Percentiles rank a stretch among this genome's conserved stretches.
Conservation (phyloP, 2,888 invertebrate genomes). For the Alentia gelatinosa region DNA sequence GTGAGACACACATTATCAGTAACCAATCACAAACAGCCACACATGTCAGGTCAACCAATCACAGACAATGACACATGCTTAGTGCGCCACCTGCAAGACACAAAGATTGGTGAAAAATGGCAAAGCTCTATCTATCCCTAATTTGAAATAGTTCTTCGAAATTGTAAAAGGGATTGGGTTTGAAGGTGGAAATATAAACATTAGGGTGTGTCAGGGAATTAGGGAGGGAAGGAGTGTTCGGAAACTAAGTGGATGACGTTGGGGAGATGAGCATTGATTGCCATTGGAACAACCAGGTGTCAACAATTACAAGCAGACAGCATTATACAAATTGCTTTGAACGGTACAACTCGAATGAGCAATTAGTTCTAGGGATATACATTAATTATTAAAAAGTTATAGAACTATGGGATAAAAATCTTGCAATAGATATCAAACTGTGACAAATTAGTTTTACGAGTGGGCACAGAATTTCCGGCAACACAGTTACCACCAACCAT, state of each 20-base stretch:
- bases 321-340: not conserved
- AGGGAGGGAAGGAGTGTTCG: not conserved
- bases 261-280: not conserved
- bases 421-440: not conserved
- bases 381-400: not conserved
- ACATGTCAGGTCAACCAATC: constrained; percentile 35
- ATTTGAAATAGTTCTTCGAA: not conserved
- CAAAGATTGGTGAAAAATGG: not conserved
- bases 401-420: not conserved
- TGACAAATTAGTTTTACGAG: constrained; percentile 31
- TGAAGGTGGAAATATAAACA: not conserved
- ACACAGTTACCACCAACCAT: constrained; percentile 27
- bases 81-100: not conserved
- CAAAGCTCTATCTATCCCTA: not conserved
- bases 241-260: not conserved
- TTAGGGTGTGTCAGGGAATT: not conserved
- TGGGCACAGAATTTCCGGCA: not conserved
- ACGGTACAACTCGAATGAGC: not conserved
- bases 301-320: not conserved
- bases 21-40: constrained; percentile 46
- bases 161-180: not conserved
- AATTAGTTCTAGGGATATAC: not conserved
- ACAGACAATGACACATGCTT: constrained; percentile 26
- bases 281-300: not conserved
- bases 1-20: constrained; percentile 44